These are phyloP conservation scores for Papilio demoleus DNA, from an alignment of 2,888 invertebrate species.

Conservation along the genomic window DNA sequence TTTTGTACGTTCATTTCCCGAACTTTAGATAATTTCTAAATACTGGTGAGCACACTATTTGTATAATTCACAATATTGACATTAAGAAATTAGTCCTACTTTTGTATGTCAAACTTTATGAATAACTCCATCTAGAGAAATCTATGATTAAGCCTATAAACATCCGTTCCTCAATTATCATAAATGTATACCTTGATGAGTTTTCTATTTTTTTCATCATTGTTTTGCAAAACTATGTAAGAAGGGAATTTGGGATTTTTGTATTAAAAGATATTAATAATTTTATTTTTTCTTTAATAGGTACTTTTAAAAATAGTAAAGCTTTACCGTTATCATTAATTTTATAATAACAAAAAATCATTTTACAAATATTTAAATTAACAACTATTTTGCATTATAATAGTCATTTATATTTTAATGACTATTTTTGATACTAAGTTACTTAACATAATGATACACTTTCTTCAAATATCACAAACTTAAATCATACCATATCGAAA, in stretches of 20 bases:
- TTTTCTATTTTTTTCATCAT: background rate
- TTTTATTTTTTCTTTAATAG: background rate
- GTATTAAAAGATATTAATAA: background rate
- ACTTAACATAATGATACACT: background rate
- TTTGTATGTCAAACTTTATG: too few relatives aligned
- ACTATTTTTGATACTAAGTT: background rate
- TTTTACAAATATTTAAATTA: background rate
- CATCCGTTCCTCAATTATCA: too few relatives aligned
- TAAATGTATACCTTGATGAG: too few relatives aligned
- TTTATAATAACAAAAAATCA: background rate
- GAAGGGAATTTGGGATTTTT: background rate
- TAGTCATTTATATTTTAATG: background rate
- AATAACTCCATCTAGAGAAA: too few relatives aligned
- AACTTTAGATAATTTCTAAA: too few relatives aligned
- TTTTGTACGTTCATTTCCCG: too few relatives aligned
- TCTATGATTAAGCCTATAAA: too few relatives aligned
- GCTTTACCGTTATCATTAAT: background rate
- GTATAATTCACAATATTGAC: too few relatives aligned
- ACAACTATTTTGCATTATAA: background rate
- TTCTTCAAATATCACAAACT: too few relatives aligned
- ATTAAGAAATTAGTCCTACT: too few relatives aligned
- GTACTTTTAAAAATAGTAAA: background rate
- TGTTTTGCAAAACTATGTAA: background rate
- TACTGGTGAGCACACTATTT: too few relatives aligned
- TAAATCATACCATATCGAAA: too few relatives aligned